Percentiles rank a stretch among this genome's conserved stretches.
Evolutionary conservation across 2,113 vertebrate species (phyloP).

Genomic region (Leptobrachium leishanense): DNA sequence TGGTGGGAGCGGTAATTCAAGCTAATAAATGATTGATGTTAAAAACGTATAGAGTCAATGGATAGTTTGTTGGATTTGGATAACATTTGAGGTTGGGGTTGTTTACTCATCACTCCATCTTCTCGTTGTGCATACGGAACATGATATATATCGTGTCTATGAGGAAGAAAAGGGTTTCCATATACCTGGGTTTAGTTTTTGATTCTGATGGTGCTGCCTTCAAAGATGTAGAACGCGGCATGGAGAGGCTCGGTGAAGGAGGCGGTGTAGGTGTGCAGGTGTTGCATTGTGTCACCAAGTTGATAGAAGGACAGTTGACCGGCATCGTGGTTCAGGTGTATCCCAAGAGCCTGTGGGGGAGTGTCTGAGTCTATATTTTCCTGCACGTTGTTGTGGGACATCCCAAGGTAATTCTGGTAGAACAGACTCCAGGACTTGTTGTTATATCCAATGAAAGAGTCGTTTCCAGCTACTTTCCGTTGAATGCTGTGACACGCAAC

Average conservation of each 20-base stretch:
- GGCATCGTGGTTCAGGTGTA: slow-evolving; percentile 27
- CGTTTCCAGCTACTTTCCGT: slow-evolving; percentile 13
- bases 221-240: slow-evolving; percentile 33
- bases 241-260: slow-evolving; percentile 27
- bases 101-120: no score
- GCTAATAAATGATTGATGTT: no score
- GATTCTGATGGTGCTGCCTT: slow-evolving; percentile 19
- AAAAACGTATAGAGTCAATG: no score
- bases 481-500: slow-evolving; percentile 31
- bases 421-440: slow-evolving; percentile 38
- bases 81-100: no score
- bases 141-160: no score
- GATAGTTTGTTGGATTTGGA: no score
- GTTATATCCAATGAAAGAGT: slow-evolving; percentile 35
- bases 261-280: slow-evolving; percentile 30
- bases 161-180: no score
- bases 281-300: neutral
- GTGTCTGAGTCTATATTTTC: neutral
- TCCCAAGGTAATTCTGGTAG: slow-evolving; percentile 24
- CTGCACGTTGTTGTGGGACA: slow-evolving; percentile 16
- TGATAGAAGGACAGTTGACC: slow-evolving; percentile 36
- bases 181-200: neutral
- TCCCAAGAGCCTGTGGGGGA: neutral
- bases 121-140: no score
- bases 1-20: no score